phyloP scores from a whole-genome alignment of 2,113 vertebrate genomes.

The Neogale vison region DNA sequence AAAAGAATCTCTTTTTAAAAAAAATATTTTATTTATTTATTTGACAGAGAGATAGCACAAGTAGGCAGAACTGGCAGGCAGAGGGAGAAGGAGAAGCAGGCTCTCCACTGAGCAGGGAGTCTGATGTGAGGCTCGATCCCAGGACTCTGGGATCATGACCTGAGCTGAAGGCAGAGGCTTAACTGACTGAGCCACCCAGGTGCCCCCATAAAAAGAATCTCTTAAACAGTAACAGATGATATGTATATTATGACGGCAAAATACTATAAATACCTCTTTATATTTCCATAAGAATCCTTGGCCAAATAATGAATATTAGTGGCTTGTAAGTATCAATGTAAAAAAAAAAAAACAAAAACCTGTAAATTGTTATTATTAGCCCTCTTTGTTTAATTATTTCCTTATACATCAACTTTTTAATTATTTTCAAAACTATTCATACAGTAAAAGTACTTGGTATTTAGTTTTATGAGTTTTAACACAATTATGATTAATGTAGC shows the following conservation, averaged over 20 bases:
- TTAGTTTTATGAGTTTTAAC: background rate
- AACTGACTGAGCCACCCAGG: no score
- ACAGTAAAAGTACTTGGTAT: background rate
- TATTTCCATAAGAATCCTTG: background rate
- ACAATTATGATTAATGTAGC: background rate
- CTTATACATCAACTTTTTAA: background rate
- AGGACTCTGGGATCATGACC: no score
- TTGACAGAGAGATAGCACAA: no score
- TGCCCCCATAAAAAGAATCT: no score
- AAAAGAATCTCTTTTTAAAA: background rate
- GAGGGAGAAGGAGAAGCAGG: no score
- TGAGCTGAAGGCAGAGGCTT: no score
- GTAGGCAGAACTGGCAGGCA: no score
- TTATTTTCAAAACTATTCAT: background rate
- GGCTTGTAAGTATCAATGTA: background rate
- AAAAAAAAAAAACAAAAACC: background rate
- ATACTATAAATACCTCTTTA: background rate
- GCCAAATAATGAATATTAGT: background rate
- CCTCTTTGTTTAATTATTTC: background rate
- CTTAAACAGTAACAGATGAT: background rate
- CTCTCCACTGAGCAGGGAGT: no score
- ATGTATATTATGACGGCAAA: background rate
- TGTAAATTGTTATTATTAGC: conserved; percentile 5
- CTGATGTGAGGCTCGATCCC: no score
- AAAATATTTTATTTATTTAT: no score